Conservation (phyloP, 1,140 invertebrate genomes). For the Drosophila ambigua region DNA sequence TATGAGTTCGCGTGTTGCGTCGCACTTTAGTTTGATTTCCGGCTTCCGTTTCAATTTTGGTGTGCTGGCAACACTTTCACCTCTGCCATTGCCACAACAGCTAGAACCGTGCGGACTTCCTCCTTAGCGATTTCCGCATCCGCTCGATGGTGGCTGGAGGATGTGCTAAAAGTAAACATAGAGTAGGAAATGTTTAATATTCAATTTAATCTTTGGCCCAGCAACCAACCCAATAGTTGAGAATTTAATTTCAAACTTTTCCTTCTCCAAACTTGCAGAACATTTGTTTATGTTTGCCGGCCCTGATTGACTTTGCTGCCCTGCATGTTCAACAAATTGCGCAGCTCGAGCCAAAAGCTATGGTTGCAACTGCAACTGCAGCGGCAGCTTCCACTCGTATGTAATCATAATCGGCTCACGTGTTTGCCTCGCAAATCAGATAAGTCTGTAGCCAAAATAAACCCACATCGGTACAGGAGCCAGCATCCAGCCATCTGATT, state of each 20-base stretch:
- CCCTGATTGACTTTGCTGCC: conserved; percentile 32
- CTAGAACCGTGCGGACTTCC: conserved; percentile 54
- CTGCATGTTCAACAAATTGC: conserved; percentile 10
- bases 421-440: conserved; percentile 48
- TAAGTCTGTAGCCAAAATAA: conserved; percentile 26
- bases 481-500: conserved; percentile 5
- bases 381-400: conserved; percentile 19
- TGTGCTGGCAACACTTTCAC: conserved; percentile 43
- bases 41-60: conserved; percentile 30
- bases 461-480: conserved; percentile 24
- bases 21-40: conserved; percentile 35
- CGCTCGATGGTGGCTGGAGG: conserved; percentile 22
- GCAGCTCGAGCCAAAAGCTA: conserved; percentile 15
- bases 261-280: not conserved
- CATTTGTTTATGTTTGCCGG: conserved; percentile 31
- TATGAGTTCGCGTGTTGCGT: not conserved
- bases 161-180: conserved; percentile 45
- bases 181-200: conserved; percentile 12
- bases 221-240: not conserved
- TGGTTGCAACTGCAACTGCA: not conserved
- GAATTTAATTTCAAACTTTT: conserved; percentile 20
- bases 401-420: conserved; percentile 72
- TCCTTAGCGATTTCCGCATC: conserved; percentile 56
- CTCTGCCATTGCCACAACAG: conserved; percentile 9
- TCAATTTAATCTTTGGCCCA: conserved; percentile 6